A percentile compares a stretch with the other conserved stretches of the same genome.
phyloP scores from a whole-genome alignment of 1,140 invertebrate genomes.

The Caenorhabditis brenneri region DNA sequence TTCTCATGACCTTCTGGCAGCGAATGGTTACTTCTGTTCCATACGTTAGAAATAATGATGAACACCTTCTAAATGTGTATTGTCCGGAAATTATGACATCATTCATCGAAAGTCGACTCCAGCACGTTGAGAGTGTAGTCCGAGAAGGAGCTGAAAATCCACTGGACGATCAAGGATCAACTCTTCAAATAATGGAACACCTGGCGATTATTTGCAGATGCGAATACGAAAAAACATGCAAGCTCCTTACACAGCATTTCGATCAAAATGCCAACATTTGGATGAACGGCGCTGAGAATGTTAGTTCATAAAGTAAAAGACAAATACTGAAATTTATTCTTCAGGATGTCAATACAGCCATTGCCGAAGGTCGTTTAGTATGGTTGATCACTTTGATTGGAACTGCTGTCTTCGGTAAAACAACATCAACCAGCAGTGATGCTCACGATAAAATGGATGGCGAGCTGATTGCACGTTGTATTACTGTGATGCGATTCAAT shows the following conservation, averaged over 20 bases:
- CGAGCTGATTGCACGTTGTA: constrained; percentile 89
- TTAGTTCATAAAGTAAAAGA: no score
- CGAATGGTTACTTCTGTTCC: constrained; percentile 97
- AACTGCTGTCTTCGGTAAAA: constrained; percentile 85
- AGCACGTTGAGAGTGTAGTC: constrained; percentile 79
- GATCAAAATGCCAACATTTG: constrained; percentile 81
- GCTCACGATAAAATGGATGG: constrained; percentile 98
- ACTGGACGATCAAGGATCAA: constrained; percentile 90
- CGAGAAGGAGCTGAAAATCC: constrained; percentile 94
- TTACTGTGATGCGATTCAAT: constrained; percentile 93
- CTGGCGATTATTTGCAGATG: constrained; percentile 85
- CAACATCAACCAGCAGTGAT: constrained; percentile 90
- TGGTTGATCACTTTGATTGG: constrained; percentile 99
- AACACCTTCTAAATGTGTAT: constrained; percentile 90
- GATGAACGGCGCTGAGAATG: constrained; percentile 83
- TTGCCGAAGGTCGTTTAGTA: constrained; percentile 77
- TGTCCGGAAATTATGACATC: constrained; percentile 93
- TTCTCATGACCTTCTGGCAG: constrained; percentile 93
- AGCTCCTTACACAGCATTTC: constrained; percentile 89
- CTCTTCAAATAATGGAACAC: constrained; percentile 94
- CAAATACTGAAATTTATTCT: not conserved
- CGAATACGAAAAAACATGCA: constrained; percentile 94
- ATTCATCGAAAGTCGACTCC: constrained; percentile 89
- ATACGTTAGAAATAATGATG: constrained; percentile 93
- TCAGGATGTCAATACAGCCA: constrained; percentile 31